A percentile compares a stretch with the other conserved stretches of the same genome.
phyloP scores from a whole-genome alignment of 1,140 invertebrate genomes.

The Apis laboriosa region DNA sequence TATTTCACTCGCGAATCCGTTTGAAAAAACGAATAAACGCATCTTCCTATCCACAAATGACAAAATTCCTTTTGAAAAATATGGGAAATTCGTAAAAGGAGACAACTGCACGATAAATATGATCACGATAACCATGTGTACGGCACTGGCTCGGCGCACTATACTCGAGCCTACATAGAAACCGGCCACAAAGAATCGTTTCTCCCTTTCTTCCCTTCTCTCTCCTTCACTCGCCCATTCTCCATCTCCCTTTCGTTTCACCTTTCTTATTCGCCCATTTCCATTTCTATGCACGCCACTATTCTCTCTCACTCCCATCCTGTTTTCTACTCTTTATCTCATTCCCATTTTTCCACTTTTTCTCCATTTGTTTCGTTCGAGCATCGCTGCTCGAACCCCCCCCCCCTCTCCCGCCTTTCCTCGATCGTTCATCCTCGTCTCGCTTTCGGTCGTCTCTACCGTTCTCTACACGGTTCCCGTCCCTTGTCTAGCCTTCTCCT shows the following conservation, averaged over 20 bases:
- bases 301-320: not conserved
- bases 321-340: not conserved
- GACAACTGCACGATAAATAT: constrained; percentile 15
- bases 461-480: not conserved
- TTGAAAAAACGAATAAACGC: constrained; percentile 15
- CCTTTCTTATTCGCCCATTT: constrained; percentile 22
- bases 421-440: not conserved
- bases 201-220: constrained; percentile 8
- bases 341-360: not conserved
- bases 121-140: not conserved
- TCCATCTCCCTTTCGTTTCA: constrained; percentile 10
- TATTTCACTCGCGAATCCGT: not conserved
- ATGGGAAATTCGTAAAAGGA: constrained; percentile 45
- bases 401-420: not conserved
- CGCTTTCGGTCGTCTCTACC: too few species aligned
- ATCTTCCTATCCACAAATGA: not conserved
- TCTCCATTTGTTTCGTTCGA: not conserved
- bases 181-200: constrained; percentile 47
- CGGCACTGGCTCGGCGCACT: constrained; percentile 5
- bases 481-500: not conserved
- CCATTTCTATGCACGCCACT: not conserved
- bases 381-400: not conserved
- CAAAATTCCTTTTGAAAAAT: constrained; percentile 52
- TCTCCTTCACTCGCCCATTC: not conserved
- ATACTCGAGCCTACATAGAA: constrained; percentile 7